Base-by-base conservation (phyloP, 2,888 invertebrate species). In the Podabrus alpinus region DNA sequence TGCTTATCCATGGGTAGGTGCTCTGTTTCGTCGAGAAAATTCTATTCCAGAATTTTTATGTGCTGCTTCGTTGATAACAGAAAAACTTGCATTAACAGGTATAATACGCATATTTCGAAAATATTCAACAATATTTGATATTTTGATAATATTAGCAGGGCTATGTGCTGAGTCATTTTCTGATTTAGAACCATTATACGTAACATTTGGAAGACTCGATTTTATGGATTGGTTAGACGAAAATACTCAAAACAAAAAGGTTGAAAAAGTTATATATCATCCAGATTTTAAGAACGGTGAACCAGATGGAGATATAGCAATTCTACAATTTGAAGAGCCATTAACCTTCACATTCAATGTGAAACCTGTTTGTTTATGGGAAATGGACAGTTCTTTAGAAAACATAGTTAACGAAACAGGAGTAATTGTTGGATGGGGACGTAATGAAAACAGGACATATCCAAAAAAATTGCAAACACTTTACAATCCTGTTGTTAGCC, bases 361-460 rank as follows among this genome's bases (percentile, higher is more conserved):
- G 62, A 86, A 89, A 21, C 91, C 92, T 0, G 89, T 91, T 13
- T 92, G 92, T 80, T 86, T 92, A 13, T 92, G 92, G 92, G 89
- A 89, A 0, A 89, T 89, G 15, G 83, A 87, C 68, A 80, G 83
- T 0, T 86, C 88, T 0, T 84, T 90, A 10, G 85, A 82, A 10
- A 5, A 45, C 2, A 72, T 83, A 1, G 69, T 81, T 2, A 81
- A 81, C 0, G 85, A 85, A 69, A 81, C 77, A 9, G 90, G 89
- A 11, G 85, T 87, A 86, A 89, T 91, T 4, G 88, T 90, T 0
- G 91, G 91, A 9, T 92, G 92, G 91, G 91, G 91, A 11, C 86
- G 85, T 4, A 89, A 88, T 66, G 89, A 89, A 77, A 73, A 82
- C 82, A 85, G 0, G 85, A 84, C 9, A 86, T n/a, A n/a, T n/a